Conservation (phyloP, 2,888 invertebrate species). For the Drosophila seclusa region DNA sequence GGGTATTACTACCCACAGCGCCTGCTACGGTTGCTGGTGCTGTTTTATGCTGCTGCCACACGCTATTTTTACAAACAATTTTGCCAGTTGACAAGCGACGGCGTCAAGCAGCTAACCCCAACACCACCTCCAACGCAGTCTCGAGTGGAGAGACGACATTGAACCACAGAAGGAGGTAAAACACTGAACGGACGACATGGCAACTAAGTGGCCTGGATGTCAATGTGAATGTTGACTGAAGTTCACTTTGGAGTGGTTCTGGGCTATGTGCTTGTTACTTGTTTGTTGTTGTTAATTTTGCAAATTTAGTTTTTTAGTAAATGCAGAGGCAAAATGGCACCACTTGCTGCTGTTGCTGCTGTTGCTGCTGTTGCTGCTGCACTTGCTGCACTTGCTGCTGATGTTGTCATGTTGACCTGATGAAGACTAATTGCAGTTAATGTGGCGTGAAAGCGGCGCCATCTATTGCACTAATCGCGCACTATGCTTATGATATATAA, state of each 20-base stretch:
- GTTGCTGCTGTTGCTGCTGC: constrained; percentile 29
- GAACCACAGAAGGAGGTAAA: constrained; percentile 57
- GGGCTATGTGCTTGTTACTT: constrained; percentile 51
- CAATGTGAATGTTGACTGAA: constrained; percentile 47
- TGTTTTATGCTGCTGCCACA: constrained; percentile 71
- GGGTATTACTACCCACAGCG: constrained; percentile 25
- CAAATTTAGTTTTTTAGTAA: constrained; percentile 31
- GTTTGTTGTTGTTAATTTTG: constrained; percentile 10
- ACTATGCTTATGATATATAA: constrained; percentile 31
- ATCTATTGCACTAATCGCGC: constrained; percentile 51
- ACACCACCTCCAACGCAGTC: background rate
- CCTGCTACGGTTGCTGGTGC: constrained; percentile 23
- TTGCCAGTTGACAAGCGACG: constrained; percentile 75
- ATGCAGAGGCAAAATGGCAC: constrained; percentile 44
- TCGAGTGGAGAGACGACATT: constrained; percentile 46
- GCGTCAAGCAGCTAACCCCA: constrained; percentile 47
- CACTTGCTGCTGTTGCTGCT: constrained; percentile 52
- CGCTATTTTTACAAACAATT: constrained; percentile 78
- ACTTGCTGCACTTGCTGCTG: constrained; percentile 30
- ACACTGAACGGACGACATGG: constrained; percentile 55
- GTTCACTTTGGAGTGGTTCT: constrained; percentile 48
- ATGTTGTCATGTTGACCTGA: constrained; percentile 64
- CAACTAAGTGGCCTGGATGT: constrained; percentile 73
- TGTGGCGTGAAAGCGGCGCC: constrained; percentile 66
- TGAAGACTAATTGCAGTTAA: constrained; percentile 77